Evolutionary conservation across 2,888 invertebrate species (phyloP).

Genomic region (Criorhina ranunculi): DNA sequence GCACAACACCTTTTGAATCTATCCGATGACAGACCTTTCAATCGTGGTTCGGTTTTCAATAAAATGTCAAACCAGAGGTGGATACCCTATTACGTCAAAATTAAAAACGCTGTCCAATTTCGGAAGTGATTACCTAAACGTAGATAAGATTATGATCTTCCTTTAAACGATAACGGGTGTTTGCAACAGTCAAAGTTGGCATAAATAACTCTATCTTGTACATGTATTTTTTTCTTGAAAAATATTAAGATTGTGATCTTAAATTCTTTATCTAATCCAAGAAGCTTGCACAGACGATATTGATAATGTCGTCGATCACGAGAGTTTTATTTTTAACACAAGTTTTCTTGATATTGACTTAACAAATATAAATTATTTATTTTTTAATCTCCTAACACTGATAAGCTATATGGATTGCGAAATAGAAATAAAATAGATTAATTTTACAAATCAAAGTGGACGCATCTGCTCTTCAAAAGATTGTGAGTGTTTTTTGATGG

Average conservation of each 20-base stretch:
- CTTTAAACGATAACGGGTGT: neutral
- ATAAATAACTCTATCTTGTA: slow-evolving; percentile 3
- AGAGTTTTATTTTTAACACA: slow-evolving; percentile 11
- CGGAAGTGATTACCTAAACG: no score
- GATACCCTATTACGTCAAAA: no score
- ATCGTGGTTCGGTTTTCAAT: no score
- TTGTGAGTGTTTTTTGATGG: no score
- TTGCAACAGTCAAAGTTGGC: neutral
- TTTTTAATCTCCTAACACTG: neutral
- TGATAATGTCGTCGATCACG: slow-evolving; percentile 2
- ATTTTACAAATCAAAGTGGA: slow-evolving; percentile 1
- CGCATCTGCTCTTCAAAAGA: no score
- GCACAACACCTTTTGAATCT: no score
- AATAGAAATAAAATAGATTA: slow-evolving; percentile 3
- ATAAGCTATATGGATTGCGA: neutral
- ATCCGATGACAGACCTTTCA: no score
- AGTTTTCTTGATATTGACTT: neutral
- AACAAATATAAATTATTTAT: neutral
- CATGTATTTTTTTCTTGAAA: neutral
- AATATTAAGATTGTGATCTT: slow-evolving; percentile 7
- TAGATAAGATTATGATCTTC: neutral
- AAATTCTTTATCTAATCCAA: slow-evolving; percentile 9
- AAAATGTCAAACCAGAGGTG: no score
- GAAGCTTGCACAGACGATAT: neutral
- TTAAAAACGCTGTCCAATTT: no score